Conservation (phyloP, 2,888 invertebrate genomes). For the Dromius quadrimaculatus region DNA sequence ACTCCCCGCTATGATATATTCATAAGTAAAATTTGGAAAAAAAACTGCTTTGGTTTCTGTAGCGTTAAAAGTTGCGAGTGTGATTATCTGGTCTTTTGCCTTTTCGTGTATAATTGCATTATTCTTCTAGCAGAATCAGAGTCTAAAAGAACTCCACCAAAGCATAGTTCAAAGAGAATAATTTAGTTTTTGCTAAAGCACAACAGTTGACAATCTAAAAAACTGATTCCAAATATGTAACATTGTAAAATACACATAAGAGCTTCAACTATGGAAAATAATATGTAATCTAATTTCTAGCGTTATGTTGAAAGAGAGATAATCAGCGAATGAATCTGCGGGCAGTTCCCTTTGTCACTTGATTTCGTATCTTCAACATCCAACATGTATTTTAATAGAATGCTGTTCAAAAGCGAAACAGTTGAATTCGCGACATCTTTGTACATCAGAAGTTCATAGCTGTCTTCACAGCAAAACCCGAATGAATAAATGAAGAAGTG, state of each 20-base stretch:
- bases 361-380: constrained; percentile 5
- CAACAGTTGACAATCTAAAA: too few relatives aligned
- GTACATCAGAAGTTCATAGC: constrained; percentile 54
- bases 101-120: too few relatives aligned
- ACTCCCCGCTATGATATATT: too few relatives aligned
- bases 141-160: too few relatives aligned
- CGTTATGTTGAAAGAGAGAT: not conserved
- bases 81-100: not conserved
- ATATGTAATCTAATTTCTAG: constrained; percentile 13
- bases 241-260: too few relatives aligned
- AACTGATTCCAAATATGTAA: too few relatives aligned
- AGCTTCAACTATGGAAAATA: too few relatives aligned
- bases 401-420: constrained; percentile 40
- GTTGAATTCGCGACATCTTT: constrained; percentile 28
- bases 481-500: constrained; percentile 60
- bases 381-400: constrained; percentile 44
- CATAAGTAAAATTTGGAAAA: not conserved
- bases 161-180: too few relatives aligned
- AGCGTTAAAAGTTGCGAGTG: not conserved
- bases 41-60: not conserved
- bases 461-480: constrained; percentile 53
- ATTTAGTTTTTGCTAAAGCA: too few relatives aligned
- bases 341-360: constrained; percentile 6
- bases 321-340: constrained; percentile 12
- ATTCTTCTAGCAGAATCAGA: too few relatives aligned